phyloP scores from a whole-genome alignment of 2,797 vertebrate species.

The Chanos chanos region DNA sequence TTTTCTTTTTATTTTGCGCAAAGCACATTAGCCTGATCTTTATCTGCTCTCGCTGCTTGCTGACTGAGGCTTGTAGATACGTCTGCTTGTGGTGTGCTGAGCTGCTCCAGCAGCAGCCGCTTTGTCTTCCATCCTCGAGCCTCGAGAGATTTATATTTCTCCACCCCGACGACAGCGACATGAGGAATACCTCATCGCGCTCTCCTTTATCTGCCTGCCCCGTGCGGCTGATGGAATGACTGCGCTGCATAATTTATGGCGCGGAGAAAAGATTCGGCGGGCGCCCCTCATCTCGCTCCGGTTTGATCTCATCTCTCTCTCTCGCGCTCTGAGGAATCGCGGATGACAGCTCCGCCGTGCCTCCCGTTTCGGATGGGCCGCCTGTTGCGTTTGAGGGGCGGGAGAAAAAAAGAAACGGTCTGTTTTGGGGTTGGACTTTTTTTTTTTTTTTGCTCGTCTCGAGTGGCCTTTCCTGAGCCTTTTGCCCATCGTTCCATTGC shows the following conservation, averaged over 20 bases:
- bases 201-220: constrained; percentile 64
- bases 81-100: constrained; percentile 52
- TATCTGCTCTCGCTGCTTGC: too few relatives aligned
- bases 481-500: constrained; percentile 41
- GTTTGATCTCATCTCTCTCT: constrained; percentile 59
- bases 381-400: constrained; percentile 36
- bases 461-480: too few relatives aligned
- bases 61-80: constrained; percentile 36
- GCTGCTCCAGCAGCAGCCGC: constrained; percentile 59
- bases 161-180: constrained; percentile 59
- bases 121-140: constrained; percentile 11
- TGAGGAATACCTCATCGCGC: constrained; percentile 64
- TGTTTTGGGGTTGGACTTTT: constrained; percentile 10
- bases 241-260: constrained; percentile 73
- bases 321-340: constrained; percentile 36
- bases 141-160: constrained; percentile 61
- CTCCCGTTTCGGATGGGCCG: constrained; percentile 9
- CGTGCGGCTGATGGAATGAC: constrained; percentile 68
- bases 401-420: too few relatives aligned
- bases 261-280: constrained; percentile 55
- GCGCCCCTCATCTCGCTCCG: constrained; percentile 46
- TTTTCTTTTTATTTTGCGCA: too few relatives aligned
- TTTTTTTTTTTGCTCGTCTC: too few relatives aligned
- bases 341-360: constrained; percentile 5
- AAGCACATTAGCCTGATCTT: too few relatives aligned